Evolutionary conservation across 2,797 vertebrate species (phyloP), one percentile per base, ranked within the genome.

Genomic region (Poeciliopsis paucimaculata): DNA sequence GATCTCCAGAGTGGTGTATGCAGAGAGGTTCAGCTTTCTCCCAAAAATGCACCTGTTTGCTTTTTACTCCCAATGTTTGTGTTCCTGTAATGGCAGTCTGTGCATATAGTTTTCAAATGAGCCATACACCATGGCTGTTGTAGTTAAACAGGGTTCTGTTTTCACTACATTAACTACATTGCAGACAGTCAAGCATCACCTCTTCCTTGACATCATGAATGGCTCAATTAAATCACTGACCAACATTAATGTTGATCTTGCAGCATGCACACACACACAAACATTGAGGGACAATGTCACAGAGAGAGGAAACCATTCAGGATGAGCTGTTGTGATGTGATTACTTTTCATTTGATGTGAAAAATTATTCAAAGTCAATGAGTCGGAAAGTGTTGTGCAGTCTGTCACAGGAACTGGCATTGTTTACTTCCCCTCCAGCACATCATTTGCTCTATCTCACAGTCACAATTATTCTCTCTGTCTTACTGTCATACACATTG

Each of bases 351-450:
- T 93, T 91, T 93, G 92, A 95, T 94, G 90, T 93, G 91, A 90
- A 91, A 91, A 94, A 93, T 93, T 89, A 94, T 94, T 94, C 91
- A 94, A 90, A 94, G 87, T 91, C 92, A 93, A 94, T 94, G 94
- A 94, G 94, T 91, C 78, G 92, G 90, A 94, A 92, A 94, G 94
- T 92, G 91, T 94, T 93, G 46, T 81, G 87, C 88, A 89, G 92
- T 93, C 92, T 89, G 90, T 93, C 91, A 95, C 89, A 92, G 90
- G 88, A 92, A 94, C 88, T 90, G 89, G 89, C 92, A 89, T 92
- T 93, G 93, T 94, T 94, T 95, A 94, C 91, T 93, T 94, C 92
- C 92, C 91, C 91, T 88, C 84, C 90, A 91, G 87, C 92, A 91
- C 93, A 94, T 92, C 87, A 91, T 92, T 93, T 93, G 89, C 90